A percentile compares a stretch with the other conserved stretches of the same genome.
Conservation (phyloP, 2,113 vertebrate species). For the Lepus europaeus region DNA sequence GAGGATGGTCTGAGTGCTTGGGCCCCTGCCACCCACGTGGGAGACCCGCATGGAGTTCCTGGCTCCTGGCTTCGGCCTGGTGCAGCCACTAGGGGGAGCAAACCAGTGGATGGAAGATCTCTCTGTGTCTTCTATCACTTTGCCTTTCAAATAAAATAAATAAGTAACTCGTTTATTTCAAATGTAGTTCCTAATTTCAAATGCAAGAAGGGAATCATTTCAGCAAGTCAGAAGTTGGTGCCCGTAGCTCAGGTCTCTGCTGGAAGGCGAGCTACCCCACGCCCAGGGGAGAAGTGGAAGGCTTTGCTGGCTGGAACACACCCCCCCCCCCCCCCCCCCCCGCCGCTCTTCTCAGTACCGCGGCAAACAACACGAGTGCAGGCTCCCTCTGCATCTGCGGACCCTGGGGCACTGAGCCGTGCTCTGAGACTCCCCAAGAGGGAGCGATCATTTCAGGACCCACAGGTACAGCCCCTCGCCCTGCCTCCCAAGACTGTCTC, state of each 20-base stretch:
- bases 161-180: no score
- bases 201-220: neutral
- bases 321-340: no score
- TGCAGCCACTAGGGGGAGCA: no score
- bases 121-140: no score
- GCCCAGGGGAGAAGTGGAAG: no score
- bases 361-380: neutral
- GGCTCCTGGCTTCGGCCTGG: no score
- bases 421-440: neutral
- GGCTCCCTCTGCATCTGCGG: neutral
- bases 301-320: neutral
- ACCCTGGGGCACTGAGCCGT: neutral
- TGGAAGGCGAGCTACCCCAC: no score
- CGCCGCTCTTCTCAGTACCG: neutral
- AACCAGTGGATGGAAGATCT: no score
- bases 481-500: neutral
- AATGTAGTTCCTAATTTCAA: neutral
- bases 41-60: no score
- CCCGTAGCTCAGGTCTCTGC: neutral
- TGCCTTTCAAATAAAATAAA: no score
- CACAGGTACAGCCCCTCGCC: neutral
- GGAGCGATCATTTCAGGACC: neutral
- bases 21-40: no score
- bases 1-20: no score
- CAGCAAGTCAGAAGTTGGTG: neutral